Conservation (phyloP, 2,113 vertebrate species). For the Lethenteron camtschaticum region DNA sequence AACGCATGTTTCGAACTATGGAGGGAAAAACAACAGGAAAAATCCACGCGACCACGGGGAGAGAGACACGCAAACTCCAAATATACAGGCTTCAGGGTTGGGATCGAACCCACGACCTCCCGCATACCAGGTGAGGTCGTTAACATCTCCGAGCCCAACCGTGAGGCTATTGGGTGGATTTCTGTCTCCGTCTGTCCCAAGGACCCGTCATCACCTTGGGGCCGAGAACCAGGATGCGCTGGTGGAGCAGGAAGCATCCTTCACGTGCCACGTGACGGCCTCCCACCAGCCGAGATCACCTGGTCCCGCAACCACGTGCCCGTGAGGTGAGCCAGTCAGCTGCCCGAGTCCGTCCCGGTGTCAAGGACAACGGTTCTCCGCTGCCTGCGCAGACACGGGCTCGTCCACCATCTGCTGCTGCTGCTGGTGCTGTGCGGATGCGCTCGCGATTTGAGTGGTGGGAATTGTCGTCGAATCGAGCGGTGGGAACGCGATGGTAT, state of each 20-base stretch:
- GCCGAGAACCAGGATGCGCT: constrained; percentile 58
- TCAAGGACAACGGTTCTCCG: too few relatives aligned
- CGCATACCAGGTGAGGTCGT: too few relatives aligned
- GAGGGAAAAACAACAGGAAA: too few relatives aligned
- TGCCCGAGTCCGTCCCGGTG: neutral
- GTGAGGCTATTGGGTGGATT: too few relatives aligned
- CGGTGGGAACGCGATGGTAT: neutral
- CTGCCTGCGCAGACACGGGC: neutral
- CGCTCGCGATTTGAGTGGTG: neutral
- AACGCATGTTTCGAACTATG: too few relatives aligned
- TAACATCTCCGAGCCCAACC: too few relatives aligned
- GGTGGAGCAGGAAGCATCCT: constrained; percentile 66
- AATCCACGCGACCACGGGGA: too few relatives aligned
- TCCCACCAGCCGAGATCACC: constrained; percentile 51
- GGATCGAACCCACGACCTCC: too few relatives aligned
- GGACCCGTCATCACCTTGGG: constrained; percentile 62
- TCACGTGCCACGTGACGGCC: constrained; percentile 79
- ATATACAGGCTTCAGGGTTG: too few relatives aligned
- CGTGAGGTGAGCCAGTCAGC: constrained; percentile 37
- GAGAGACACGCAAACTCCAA: too few relatives aligned
- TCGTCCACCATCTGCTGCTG: constrained; percentile 9
- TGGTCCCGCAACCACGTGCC: constrained; percentile 86
- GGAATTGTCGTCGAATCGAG: neutral
- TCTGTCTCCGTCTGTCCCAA: constrained; percentile 14
- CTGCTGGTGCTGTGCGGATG: too few relatives aligned